Conservation (phyloP, 2,113 vertebrate genomes). For the Plecotus auritus region DNA sequence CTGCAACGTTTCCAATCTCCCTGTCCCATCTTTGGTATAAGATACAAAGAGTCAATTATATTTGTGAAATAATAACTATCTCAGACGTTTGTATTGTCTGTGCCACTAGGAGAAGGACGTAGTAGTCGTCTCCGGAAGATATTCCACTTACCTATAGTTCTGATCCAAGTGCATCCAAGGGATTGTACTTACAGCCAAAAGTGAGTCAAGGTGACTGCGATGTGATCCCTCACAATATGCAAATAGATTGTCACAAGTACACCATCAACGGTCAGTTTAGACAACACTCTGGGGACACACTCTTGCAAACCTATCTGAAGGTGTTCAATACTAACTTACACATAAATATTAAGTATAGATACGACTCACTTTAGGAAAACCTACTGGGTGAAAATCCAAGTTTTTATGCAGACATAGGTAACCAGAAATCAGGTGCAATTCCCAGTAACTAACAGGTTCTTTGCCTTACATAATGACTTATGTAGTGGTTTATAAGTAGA, state of each 20-base stretch:
- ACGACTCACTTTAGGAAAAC: neutral
- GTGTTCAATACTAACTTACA: neutral
- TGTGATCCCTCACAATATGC: neutral
- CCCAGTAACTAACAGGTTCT: neutral
- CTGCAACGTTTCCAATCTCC: neutral
- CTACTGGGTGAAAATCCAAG: neutral
- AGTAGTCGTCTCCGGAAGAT: neutral
- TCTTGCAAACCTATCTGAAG: neutral
- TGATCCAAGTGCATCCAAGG: neutral
- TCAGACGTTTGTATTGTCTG: neutral
- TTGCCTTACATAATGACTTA: neutral
- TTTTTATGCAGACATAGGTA: neutral
- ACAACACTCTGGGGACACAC: neutral
- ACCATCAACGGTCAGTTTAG: neutral
- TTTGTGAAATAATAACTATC: neutral
- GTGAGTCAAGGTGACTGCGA: neutral
- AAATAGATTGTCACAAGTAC: neutral
- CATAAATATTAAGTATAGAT: neutral
- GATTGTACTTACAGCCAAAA: neutral
- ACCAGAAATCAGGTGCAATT: neutral
- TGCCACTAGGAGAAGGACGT: neutral
- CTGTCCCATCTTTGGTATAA: neutral
- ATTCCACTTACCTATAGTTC: neutral
- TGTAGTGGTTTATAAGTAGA: neutral
- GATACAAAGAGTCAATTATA: neutral